Base-by-base conservation (phyloP, 1,140 invertebrate genomes). In the Brevipalpus yothersi region DNA sequence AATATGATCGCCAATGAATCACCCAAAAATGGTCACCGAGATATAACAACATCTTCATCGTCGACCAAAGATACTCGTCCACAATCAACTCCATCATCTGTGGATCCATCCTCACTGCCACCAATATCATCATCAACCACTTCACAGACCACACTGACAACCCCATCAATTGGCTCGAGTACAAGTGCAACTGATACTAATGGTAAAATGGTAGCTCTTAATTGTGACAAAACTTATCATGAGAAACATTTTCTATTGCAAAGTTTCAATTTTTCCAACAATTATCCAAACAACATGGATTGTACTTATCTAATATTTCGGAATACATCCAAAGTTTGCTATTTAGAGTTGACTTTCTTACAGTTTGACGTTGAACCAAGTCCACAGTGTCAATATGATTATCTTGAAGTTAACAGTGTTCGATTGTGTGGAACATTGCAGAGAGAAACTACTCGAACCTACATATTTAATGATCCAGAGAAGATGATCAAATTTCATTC, bases 321-420 rank as follows among this genome's bases (percentile, higher is more conserved):
- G 45, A 51, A 42, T 7, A 51, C 54, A 0, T 21, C 41, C 10
- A 54, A 60, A 41, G 65, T 68, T 13, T 68, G 67, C 49, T 66
- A 67, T 41, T 40, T 68, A 2, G 66, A 68, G 53, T 51, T 68
- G 1, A 60, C 58, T 2, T 68, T 68, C 56, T 23, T 58, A 11
- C 45, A 59, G 7, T 67, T 68, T 49, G 66, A 68, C 41, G 41
- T 68, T 4, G 67, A 68, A 47, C 63, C 63, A 0, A 62, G 60
- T 41, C 64, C 64, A 17, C 59, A 65, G 31, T 68, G 67, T 60
- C 61, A 61, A 47, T 68, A 63, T 57, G 67, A 68, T 55, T 68
- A 66, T 56, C 45, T 68, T n/a, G 64, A 66, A 17, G 58, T 67
- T 47, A 62, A 55, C 41, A 53, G 59, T 17, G 62, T 61, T 13